phyloP scores from a whole-genome alignment of 1,140 invertebrate species.

The Panagrolaimus sp. region DNA sequence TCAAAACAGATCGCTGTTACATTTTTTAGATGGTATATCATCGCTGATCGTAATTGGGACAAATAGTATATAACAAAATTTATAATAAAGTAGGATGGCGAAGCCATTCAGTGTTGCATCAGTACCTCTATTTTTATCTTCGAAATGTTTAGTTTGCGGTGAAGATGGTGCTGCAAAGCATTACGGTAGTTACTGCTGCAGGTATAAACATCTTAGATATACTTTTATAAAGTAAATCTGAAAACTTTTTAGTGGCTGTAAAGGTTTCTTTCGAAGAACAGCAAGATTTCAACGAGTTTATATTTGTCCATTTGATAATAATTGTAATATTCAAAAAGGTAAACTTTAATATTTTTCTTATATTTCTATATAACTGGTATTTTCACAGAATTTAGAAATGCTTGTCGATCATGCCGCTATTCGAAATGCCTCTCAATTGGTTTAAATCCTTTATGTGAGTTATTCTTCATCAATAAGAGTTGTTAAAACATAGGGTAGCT shows the following conservation, averaged over 20 bases:
- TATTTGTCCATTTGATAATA: neutral
- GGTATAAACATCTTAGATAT: too few relatives aligned
- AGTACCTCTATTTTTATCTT: too few relatives aligned
- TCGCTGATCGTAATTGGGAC: too few relatives aligned
- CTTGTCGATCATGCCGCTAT: neutral
- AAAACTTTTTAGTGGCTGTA: conserved; percentile 3
- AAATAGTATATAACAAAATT: too few relatives aligned
- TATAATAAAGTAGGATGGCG: too few relatives aligned
- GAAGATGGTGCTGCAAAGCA: conserved; percentile 3
- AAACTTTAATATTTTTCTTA: neutral
- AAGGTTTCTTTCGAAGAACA: conserved; percentile 4
- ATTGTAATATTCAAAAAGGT: conserved; percentile 11
- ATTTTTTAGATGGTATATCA: too few relatives aligned
- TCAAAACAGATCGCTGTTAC: too few relatives aligned
- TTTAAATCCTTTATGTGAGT: conserved; percentile 4
- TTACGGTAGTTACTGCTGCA: conserved; percentile 6
- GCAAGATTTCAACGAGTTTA: conserved; percentile 9
- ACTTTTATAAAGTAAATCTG: too few relatives aligned
- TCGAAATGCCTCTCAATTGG: neutral
- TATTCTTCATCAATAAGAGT: too few relatives aligned
- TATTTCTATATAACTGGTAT: neutral
- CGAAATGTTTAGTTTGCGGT: neutral
- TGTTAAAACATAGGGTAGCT: too few relatives aligned
- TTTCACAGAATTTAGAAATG: conserved; percentile 10
- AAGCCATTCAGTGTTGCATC: too few relatives aligned